Evolutionary conservation across 2,113 vertebrate genomes (phyloP).

Genomic region (Alligator mississippiensis): DNA sequence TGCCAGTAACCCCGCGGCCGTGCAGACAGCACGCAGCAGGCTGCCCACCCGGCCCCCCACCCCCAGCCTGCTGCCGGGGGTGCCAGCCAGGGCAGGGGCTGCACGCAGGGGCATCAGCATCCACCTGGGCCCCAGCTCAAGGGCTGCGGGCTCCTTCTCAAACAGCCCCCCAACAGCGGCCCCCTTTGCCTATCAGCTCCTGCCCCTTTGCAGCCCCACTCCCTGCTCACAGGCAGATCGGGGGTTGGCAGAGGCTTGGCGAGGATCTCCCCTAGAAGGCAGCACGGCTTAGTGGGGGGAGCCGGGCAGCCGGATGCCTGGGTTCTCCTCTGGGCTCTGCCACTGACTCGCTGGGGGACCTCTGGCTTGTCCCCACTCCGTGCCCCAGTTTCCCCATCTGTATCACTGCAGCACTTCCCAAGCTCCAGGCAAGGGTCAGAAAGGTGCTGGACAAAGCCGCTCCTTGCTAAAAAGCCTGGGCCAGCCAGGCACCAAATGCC

Average conservation of each 20-base stretch:
- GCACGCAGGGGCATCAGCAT: neutral
- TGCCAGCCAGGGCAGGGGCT: neutral
- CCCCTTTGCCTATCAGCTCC: neutral
- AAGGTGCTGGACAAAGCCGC: no score
- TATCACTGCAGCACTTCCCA: neutral
- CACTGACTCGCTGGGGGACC: neutral
- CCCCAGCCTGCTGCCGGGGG: neutral
- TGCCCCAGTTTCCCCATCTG: neutral
- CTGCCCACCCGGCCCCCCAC: neutral
- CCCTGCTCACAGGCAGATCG: neutral
- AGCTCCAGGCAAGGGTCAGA: no score
- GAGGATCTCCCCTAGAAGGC: neutral
- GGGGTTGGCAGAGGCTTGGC: no score
- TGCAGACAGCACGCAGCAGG: neutral
- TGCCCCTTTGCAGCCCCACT: no score
- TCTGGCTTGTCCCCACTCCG: neutral
- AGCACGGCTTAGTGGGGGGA: neutral
- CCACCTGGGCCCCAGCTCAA: no score
- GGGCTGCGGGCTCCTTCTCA: neutral
- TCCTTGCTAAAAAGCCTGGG: no score
- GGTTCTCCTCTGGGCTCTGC: neutral
- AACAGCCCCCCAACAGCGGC: no score
- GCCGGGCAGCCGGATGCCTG: neutral
- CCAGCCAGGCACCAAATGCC: no score
- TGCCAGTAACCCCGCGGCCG: conserved; percentile 72